Evolutionary conservation across 2,113 vertebrate species (phyloP).

Genomic region (Notothenia coriiceps): DNA sequence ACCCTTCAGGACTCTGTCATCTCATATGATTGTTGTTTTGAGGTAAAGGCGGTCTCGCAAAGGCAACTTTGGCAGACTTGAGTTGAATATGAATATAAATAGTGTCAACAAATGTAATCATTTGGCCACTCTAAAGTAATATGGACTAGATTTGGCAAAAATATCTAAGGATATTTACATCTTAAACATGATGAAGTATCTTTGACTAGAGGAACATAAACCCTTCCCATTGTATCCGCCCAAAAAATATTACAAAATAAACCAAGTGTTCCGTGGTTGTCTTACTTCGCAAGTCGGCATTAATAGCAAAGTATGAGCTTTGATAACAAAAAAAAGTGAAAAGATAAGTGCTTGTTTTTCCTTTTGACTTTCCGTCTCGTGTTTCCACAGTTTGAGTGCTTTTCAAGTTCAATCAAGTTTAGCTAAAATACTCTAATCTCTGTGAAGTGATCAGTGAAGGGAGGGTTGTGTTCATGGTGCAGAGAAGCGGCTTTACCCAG

Average conservation of each 20-base stretch:
- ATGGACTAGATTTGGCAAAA: slow-evolving; percentile 30
- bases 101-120: background rate
- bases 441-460: background rate
- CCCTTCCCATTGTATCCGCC: slow-evolving; percentile 3
- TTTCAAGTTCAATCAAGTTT: slow-evolving; percentile 19
- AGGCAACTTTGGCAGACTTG: slow-evolving; percentile 74
- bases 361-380: background rate
- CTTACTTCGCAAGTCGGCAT: slow-evolving; percentile 1
- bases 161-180: slow-evolving; percentile 23
- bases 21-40: slow-evolving; percentile 31
- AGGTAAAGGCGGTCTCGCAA: slow-evolving; percentile 66
- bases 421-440: background rate
- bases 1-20: slow-evolving; percentile 9
- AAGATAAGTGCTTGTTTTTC: slow-evolving; percentile 55
- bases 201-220: background rate
- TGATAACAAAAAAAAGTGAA: slow-evolving; percentile 4
- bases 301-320: slow-evolving; percentile 18
- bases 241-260: slow-evolving; percentile 6
- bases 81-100: slow-evolving; percentile 3
- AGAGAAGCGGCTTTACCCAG: background rate
- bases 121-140: slow-evolving; percentile 22
- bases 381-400: slow-evolving; percentile 15
- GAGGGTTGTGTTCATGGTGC: slow-evolving; percentile 1
- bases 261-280: slow-evolving; percentile 6
- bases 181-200: background rate